Conservation (phyloP, 1,140 invertebrate species). For the Aphis craccivora region DNA sequence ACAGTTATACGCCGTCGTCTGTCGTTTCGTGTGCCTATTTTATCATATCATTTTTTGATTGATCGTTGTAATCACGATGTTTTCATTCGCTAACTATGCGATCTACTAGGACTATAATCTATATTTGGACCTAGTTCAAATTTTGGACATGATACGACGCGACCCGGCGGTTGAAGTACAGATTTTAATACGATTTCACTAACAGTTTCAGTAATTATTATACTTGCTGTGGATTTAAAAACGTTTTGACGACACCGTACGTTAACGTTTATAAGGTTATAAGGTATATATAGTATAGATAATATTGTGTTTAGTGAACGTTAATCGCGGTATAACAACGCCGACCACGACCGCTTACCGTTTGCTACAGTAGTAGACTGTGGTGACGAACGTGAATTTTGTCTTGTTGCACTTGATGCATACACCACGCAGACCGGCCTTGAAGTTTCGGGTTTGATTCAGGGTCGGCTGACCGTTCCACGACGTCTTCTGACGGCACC, state of each 20-base stretch:
- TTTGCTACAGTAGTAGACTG: neutral
- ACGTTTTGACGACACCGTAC: neutral
- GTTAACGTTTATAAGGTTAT: no score
- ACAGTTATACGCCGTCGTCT: neutral
- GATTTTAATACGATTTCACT: neutral
- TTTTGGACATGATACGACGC: neutral
- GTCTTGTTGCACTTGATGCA: neutral
- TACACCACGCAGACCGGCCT: neutral
- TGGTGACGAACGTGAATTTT: constrained; percentile 34
- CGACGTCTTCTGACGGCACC: neutral
- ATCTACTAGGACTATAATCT: no score
- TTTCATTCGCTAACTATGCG: no score
- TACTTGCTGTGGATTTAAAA: neutral
- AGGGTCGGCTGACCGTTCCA: neutral
- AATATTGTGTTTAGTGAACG: neutral
- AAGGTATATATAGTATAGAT: neutral
- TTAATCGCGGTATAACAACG: neutral
- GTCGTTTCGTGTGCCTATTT: neutral
- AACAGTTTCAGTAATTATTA: neutral
- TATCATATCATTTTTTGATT: neutral
- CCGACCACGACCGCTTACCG: neutral
- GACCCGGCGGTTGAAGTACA: no score
- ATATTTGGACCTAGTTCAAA: neutral
- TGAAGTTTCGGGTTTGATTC: neutral
- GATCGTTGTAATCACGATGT: neutral